Evolutionary conservation across 2,113 vertebrate genomes (phyloP), one percentile per base, ranked within the genome.

Genomic region (Potamarius usumacintae): DNA sequence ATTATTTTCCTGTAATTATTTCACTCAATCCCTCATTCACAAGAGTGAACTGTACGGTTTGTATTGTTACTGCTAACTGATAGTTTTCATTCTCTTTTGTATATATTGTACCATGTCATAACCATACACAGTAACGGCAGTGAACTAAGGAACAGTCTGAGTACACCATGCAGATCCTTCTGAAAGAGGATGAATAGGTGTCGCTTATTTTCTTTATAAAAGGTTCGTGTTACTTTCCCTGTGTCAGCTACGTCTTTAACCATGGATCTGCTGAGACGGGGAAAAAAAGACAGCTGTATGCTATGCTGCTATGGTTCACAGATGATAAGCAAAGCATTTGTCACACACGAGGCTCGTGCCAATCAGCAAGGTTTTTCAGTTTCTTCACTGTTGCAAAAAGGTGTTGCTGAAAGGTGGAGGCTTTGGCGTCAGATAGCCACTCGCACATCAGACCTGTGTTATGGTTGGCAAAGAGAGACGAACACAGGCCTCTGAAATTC

Each of bases 331-430:
- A 57, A 62, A 57, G 55, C 34, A 9, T 15, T 74, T 55, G 50
- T 85, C 79, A 87, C 85, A 72, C 85, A 17, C 30, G 67, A 48
- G 48, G 57, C 82, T 55, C 50, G 50, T 22, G 55, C 67, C 67
- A 87, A 84, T 89, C 82, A 85, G 57, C 52, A 2, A 2, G 15
- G 82, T 50, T 62, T 87, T 89, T 81, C 22, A 85, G 34, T 79
- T 57, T 84, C 57, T 72, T 62, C 52, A 65, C 85, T 55, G 55
- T 84, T 87, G 85, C 85, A 74, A 69, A 87, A 65, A 87, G 85
- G 82, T 89, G 85, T 67, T 80, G 82, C 57, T 85, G 82, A 82
- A 84, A 83, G 65, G 52, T 10, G 27, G 69, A 71, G 76, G 55
- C 50, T 72, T 57, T 30, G 72, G 76, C 20, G 57, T 87, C 82